phyloP scores from a whole-genome alignment of 2,113 vertebrate genomes.

The Tragulus kanchil region DNA sequence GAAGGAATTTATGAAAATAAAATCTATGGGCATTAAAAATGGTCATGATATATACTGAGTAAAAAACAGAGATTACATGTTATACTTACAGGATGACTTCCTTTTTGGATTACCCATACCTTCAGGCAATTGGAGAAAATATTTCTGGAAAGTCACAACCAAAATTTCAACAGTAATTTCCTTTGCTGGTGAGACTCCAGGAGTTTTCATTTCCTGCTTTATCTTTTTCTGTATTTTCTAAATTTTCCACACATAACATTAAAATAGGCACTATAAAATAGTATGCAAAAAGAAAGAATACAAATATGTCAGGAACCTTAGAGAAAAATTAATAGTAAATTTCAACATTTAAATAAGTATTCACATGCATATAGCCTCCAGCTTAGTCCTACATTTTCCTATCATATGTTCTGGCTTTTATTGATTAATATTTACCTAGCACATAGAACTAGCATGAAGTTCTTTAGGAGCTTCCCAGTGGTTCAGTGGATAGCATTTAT shows the following conservation, averaged over 20 bases:
- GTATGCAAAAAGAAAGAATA: neutral
- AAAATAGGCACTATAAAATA: neutral
- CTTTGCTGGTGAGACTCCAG: neutral
- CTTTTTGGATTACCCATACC: neutral
- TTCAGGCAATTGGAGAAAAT: slow-evolving; percentile 15
- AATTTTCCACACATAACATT: neutral
- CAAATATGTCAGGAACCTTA: neutral
- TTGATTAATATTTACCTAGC: neutral
- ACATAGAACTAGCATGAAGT: neutral
- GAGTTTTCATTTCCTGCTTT: slow-evolving; percentile 29
- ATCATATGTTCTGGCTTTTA: neutral
- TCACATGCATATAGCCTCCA: neutral
- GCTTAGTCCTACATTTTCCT: neutral
- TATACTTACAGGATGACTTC: neutral
- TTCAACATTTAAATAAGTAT: neutral
- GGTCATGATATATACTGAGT: neutral
- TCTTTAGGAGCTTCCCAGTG: neutral
- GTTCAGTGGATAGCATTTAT: neutral
- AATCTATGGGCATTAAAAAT: neutral
- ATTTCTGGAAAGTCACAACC: slow-evolving; percentile 18
- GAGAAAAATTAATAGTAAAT: slow-evolving; percentile 5
- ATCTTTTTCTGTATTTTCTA: slow-evolving; percentile 10
- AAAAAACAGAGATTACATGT: neutral
- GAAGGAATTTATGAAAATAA: neutral
- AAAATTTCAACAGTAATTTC: slow-evolving; percentile 3